Conservation (phyloP, 1,140 invertebrate species). For the Neotoxoptera formosana region DNA sequence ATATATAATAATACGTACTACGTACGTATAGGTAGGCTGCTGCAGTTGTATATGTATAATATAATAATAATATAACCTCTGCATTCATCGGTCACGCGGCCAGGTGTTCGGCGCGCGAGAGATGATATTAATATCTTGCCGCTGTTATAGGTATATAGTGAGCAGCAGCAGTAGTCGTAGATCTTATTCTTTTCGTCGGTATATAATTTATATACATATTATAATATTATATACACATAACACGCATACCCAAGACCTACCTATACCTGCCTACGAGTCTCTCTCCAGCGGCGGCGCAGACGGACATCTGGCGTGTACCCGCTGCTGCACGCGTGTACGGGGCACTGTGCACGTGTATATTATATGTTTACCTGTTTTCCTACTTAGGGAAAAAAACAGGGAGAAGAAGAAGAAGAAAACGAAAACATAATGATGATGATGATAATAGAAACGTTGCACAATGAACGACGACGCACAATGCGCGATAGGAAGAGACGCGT, state of each 20-base stretch:
- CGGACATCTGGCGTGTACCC: conserved; percentile 34
- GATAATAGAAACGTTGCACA: conserved; percentile 16
- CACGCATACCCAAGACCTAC: background rate
- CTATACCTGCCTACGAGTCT: background rate
- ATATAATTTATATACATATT: background rate
- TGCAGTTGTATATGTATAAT: background rate
- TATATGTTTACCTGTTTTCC: conserved; percentile 31
- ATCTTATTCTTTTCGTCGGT: background rate
- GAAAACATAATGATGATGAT: background rate
- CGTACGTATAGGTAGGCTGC: background rate
- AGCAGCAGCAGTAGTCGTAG: background rate
- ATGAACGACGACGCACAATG: background rate
- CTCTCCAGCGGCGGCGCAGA: background rate
- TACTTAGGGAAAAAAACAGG: background rate
- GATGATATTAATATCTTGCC: background rate
- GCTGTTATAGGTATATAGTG: background rate
- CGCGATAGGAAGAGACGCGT: background rate
- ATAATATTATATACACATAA: background rate
- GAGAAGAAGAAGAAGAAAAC: background rate
- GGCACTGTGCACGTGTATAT: background rate
- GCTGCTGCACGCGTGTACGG: background rate
- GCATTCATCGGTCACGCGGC: background rate
- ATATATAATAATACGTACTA: no score
- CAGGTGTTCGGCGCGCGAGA: conserved; percentile 12
- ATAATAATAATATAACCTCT: background rate